A percentile compares a stretch with the other conserved stretches of the same genome.
phyloP scores from a whole-genome alignment of 2,113 vertebrate genomes.

The Enhydra lutris region DNA sequence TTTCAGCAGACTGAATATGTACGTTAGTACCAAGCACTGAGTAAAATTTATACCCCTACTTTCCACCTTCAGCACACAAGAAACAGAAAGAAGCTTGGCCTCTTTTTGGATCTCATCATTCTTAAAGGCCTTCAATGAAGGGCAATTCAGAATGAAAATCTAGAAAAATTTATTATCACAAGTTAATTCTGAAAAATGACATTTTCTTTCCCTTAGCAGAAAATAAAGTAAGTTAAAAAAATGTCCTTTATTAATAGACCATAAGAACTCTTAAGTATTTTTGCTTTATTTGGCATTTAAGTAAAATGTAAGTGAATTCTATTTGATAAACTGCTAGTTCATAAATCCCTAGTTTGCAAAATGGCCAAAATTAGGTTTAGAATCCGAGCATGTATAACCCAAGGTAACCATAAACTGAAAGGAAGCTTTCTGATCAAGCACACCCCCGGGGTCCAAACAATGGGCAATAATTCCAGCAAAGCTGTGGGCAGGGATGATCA shows the following conservation, averaged over 20 bases:
- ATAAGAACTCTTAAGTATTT: not conserved
- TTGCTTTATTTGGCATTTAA: conserved; percentile 19
- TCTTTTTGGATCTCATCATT: not conserved
- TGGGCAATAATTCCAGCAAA: conserved; percentile 36
- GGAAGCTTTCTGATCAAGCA: conserved; percentile 27
- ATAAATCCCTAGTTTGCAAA: conserved; percentile 40
- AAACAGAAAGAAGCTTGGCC: not conserved
- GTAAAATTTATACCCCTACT: not conserved
- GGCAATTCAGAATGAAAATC: not conserved
- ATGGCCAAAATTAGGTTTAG: conserved; percentile 37
- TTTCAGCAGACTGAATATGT: not conserved
- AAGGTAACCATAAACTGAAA: conserved; percentile 56
- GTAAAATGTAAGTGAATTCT: conserved; percentile 45
- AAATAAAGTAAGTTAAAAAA: conserved; percentile 5
- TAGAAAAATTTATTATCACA: conserved; percentile 1
- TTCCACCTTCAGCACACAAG: not conserved
- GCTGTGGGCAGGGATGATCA: conserved; percentile 65
- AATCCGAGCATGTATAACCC: not conserved
- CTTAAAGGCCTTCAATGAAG: conserved; percentile 6
- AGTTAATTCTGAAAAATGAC: not conserved
- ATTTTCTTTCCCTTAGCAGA: not conserved
- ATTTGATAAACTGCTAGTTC: conserved; percentile 43
- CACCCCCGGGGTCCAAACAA: conserved; percentile 37
- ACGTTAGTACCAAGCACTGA: not conserved
- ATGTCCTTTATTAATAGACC: conserved; percentile 18